Base-by-base conservation (phyloP, 1,140 invertebrate species). In the Phortica variegata region DNA sequence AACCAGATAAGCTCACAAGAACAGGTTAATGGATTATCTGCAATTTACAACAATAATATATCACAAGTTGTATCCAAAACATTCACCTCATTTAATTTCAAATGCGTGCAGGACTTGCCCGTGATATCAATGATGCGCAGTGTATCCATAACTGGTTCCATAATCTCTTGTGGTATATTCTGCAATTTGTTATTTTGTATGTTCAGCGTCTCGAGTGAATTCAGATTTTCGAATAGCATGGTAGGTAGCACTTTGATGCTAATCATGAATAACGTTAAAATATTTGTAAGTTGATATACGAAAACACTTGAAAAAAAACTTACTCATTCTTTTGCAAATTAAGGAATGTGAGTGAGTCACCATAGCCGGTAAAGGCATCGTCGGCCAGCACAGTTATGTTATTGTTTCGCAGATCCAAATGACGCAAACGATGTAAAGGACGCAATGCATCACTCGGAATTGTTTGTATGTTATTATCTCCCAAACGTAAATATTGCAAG, bases 291-390 rank as follows among this genome's bases (percentile, higher is more conserved):
- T 18, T n/a, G 10, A 39, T 19, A 6, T n/a, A 6, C 9, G 10
- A 33, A n/a, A 15, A 9, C 17, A 33, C n/a, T 4, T 8, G 19
- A 29, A 15, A 36, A 34, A 6, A 20, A 16, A 77, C 78, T 86
- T 81, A 94, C 91, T 88, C 86, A 77, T 95, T 95, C 76, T 93
- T 93, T 61, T 94, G 91, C 23, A 95, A 77, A 69, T 93, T 91
- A 4, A 95, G 82, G 76, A 93, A 94, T 3, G 91, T 93, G 36
- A 95, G 89, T 1, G 90, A 91, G 72, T 91, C 88, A n/a, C 91
- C 91, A 60, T 88, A 95, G 16, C 88, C 87, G n/a, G 85, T 83
- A 73, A 95, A 95, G 2, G 90, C 88, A 60, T 94, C 90, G 52
- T 93, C 90, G 6, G 83, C 80, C 21, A 95, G 83, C 29, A 81